Evolutionary conservation across 35 echinoderm and acorn worm species (phyloP).

Genomic region (Amphiura filiformis): DNA sequence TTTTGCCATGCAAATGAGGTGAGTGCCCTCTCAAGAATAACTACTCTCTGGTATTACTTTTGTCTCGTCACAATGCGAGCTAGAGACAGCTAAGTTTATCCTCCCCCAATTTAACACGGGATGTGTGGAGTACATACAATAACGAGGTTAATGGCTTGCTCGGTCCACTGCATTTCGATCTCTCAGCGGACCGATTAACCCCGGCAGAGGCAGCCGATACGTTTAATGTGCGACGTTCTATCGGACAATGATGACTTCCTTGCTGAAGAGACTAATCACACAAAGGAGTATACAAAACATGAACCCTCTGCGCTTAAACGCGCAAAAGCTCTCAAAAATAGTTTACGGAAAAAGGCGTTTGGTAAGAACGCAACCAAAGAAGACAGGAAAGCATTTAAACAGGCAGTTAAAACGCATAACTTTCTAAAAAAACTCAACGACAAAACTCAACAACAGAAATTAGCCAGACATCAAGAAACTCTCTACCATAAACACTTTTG

Average conservation of each 20-base stretch:
- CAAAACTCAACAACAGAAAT: background rate
- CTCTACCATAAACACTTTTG: conserved; percentile 24
- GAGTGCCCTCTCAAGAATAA: too few relatives aligned
- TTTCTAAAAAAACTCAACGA: conserved; percentile 16
- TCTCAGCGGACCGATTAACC: background rate
- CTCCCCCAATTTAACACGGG: too few relatives aligned
- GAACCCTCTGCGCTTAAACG: background rate
- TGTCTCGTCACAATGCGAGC: too few relatives aligned
- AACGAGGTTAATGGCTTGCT: background rate
- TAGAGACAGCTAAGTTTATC: too few relatives aligned
- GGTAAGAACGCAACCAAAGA: conserved; percentile 15
- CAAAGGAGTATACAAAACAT: background rate
- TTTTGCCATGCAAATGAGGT: too few relatives aligned
- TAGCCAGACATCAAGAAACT: conserved; percentile 10
- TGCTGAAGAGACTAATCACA: background rate
- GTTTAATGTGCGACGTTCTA: background rate
- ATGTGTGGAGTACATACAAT: conserved; percentile 9
- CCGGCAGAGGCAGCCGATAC: background rate
- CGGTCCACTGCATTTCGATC: background rate
- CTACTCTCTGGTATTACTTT: too few relatives aligned
- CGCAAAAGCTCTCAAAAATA: background rate
- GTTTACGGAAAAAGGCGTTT: conserved; percentile 6
- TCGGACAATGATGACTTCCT: background rate
- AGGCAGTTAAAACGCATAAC: conserved; percentile 36
- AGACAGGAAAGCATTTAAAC: conserved; percentile 21